These are phyloP conservation scores for Oreochromis grahami DNA, from an alignment of 2,797 vertebrate species.

Conservation along the genomic window DNA sequence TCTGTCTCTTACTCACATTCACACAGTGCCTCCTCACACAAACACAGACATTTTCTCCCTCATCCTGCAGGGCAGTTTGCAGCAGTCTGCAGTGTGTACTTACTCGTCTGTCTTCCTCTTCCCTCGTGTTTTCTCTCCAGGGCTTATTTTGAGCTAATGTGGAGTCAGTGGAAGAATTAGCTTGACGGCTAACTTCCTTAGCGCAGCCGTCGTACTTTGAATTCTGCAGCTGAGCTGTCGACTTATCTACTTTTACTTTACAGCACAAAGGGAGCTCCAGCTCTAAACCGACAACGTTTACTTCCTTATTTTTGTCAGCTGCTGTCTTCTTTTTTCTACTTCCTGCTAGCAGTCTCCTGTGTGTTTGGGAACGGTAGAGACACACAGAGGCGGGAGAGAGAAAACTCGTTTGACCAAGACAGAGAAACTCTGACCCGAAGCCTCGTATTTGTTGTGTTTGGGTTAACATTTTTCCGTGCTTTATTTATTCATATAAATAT, in stretches of 20 bases:
- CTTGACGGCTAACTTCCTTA: slow-evolving; percentile 54
- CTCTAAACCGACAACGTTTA: slow-evolving; percentile 22
- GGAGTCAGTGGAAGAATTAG: slow-evolving; percentile 20
- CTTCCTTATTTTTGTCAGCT: slow-evolving; percentile 70
- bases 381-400: slow-evolving; percentile 43
- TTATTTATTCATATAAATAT: background rate
- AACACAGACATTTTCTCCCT: background rate
- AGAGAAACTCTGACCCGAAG: background rate
- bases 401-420: slow-evolving; percentile 5
- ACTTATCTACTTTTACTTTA: slow-evolving; percentile 32
- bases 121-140: background rate
- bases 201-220: slow-evolving; percentile 3
- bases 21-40: background rate
- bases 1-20: background rate
- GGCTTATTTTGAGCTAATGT: slow-evolving; percentile 4
- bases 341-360: slow-evolving; percentile 39
- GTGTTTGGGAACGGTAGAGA: slow-evolving; percentile 19
- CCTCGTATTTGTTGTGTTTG: background rate
- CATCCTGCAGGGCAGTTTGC: background rate
- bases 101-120: slow-evolving; percentile 29
- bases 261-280: background rate
- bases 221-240: background rate
- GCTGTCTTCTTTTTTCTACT: slow-evolving; percentile 31
- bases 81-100: slow-evolving; percentile 30
- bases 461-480: background rate